Evolutionary conservation across 2,888 invertebrate genomes (phyloP).

Genomic region (Caenorhabditis becei): DNA sequence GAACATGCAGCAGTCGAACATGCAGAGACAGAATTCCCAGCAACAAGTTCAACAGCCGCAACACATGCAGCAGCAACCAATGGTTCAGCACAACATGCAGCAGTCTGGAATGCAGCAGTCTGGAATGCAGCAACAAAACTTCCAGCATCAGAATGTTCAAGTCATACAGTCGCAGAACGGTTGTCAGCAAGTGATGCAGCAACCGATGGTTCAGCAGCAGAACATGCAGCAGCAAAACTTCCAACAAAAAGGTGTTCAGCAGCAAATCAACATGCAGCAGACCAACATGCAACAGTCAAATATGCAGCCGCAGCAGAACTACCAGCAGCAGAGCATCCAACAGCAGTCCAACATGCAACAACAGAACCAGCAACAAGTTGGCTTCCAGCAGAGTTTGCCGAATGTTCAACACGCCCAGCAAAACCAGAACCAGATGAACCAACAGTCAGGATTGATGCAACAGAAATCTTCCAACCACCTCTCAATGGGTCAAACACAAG

Average conservation of each 20-base stretch:
- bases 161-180: too few species aligned
- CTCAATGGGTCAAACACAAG: slow-evolving; percentile 29
- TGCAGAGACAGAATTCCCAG: background rate
- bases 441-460: slow-evolving; percentile 7
- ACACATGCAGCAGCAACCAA: background rate
- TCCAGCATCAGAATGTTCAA: background rate
- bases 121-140: background rate
- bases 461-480: slow-evolving; percentile 13
- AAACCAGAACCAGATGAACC: slow-evolving; percentile 5
- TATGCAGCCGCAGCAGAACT: background rate
- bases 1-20: background rate
- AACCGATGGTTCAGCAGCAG: background rate
- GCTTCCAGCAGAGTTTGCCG: slow-evolving; percentile 16
- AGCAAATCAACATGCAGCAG: too few species aligned
- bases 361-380: background rate
- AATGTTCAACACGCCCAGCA: background rate
- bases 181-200: background rate
- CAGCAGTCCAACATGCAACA: background rate
- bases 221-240: too few species aligned
- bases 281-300: too few species aligned
- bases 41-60: background rate
- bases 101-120: background rate
- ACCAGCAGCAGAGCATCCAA: background rate
- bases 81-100: background rate
- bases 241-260: too few species aligned